A percentile compares a stretch with the other conserved stretches of the same genome.
These are phyloP conservation scores for Cottus gobio DNA, from an alignment of 2,113 vertebrate genomes.

Conservation along the genomic window DNA sequence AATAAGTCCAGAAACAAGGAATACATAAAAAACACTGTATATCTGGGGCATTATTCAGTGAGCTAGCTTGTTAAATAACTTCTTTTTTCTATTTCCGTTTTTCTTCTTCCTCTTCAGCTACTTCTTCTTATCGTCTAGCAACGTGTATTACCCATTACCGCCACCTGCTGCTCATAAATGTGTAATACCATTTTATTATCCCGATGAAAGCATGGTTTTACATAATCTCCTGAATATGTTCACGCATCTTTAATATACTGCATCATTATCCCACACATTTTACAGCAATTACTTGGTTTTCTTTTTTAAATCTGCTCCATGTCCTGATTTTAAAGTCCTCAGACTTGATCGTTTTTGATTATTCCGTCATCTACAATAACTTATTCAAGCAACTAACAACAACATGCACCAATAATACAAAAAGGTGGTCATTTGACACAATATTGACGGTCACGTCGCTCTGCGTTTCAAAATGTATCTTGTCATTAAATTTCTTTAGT, in stretches of 20 bases:
- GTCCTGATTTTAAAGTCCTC: neutral
- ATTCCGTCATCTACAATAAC: no score
- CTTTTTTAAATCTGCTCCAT: neutral
- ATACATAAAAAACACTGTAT: neutral
- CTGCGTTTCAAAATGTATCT: no score
- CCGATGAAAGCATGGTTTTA: neutral
- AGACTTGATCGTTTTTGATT: no score
- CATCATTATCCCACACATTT: neutral
- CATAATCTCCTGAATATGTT: neutral
- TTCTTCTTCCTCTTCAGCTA: neutral
- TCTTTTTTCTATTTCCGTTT: neutral
- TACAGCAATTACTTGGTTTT: neutral
- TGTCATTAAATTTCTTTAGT: no score
- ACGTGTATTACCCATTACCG: neutral
- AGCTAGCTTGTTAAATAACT: neutral
- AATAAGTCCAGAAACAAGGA: neutral
- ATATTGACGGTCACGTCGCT: no score
- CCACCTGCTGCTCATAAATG: neutral
- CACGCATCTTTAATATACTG: neutral
- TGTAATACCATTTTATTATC: neutral
- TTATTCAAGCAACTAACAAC: no score
- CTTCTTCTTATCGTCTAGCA: neutral
- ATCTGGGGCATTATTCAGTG: neutral
- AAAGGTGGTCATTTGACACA: no score
- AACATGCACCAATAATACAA: no score